Conservation (phyloP, 2,888 invertebrate genomes). For the Dermolepida albohirtum region DNA sequence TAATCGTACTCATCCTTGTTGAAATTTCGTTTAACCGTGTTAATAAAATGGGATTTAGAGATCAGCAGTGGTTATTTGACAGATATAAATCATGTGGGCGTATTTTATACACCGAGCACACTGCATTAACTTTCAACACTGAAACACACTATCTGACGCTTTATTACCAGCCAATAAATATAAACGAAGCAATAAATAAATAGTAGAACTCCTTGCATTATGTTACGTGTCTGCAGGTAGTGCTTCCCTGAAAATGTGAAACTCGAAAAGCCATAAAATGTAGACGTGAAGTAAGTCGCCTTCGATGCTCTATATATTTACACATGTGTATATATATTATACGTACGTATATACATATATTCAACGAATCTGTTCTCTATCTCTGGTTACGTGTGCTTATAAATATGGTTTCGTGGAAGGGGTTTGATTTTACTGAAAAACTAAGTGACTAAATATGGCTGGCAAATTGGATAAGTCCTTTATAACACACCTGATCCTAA, state of each 20-base stretch:
- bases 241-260: constrained; percentile 16
- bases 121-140: constrained; percentile 24
- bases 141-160: constrained; percentile 14
- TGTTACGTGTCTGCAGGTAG: constrained; percentile 29
- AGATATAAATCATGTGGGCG: constrained; percentile 15
- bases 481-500: constrained; percentile 48
- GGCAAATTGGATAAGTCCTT: constrained; percentile 47
- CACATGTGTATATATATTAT: too few species aligned
- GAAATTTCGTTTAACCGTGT: too few species aligned
- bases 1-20: too few species aligned
- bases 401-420: constrained; percentile 17
- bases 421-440: constrained; percentile 24
- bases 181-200: constrained; percentile 41
- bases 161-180: constrained; percentile 41
- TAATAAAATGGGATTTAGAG: too few species aligned
- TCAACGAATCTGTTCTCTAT: background rate
- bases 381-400: background rate
- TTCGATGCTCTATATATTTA: too few species aligned
- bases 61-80: background rate
- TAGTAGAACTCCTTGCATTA: constrained; percentile 28
- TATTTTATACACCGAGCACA: constrained; percentile 16
- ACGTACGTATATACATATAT: too few species aligned
- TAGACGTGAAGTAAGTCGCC: constrained; percentile 3
- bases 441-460: constrained; percentile 36
- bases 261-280: constrained; percentile 23